These are phyloP conservation scores for Nomada lathburiana DNA, from an alignment of 2,888 invertebrate species.

Conservation along the genomic window DNA sequence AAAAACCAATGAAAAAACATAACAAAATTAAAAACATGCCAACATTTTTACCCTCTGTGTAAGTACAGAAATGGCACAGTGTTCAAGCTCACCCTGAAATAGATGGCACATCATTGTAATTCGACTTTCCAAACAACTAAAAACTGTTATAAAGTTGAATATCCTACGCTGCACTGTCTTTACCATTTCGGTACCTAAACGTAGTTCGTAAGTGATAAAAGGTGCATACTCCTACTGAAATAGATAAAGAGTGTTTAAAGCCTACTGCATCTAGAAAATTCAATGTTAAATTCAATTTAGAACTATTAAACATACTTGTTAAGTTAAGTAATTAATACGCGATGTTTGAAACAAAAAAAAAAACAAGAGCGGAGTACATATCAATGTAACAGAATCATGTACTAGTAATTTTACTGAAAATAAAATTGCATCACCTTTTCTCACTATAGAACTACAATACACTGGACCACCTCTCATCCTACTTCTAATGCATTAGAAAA, in stretches of 20 bases:
- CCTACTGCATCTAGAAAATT: background rate
- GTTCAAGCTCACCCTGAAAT: constrained; percentile 13
- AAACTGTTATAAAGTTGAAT: constrained; percentile 31
- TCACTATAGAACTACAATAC: constrained; percentile 67
- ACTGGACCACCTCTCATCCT: constrained; percentile 74
- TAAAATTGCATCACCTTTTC: constrained; percentile 70
- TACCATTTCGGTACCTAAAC: constrained; percentile 69
- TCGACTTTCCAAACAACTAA: constrained; percentile 34
- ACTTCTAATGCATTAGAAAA: constrained; percentile 79
- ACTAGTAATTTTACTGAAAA: constrained; percentile 23
- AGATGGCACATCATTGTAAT: constrained; percentile 37
- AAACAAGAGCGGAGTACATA: too few relatives aligned
- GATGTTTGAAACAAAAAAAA: background rate
- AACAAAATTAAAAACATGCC: constrained; percentile 76
- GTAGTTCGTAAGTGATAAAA: constrained; percentile 75
- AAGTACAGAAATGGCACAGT: constrained; percentile 69
- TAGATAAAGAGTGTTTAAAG: background rate
- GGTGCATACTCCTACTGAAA: constrained; percentile 55
- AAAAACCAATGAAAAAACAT: constrained; percentile 64
- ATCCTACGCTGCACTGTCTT: constrained; percentile 31
- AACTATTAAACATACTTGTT: background rate
- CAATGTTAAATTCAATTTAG: background rate
- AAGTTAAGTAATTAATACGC: constrained; percentile 5
- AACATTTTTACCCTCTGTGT: constrained; percentile 68
- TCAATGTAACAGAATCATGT: constrained; percentile 27